Conservation (phyloP, 2,888 invertebrate species). For the Tiliacea aurago region DNA sequence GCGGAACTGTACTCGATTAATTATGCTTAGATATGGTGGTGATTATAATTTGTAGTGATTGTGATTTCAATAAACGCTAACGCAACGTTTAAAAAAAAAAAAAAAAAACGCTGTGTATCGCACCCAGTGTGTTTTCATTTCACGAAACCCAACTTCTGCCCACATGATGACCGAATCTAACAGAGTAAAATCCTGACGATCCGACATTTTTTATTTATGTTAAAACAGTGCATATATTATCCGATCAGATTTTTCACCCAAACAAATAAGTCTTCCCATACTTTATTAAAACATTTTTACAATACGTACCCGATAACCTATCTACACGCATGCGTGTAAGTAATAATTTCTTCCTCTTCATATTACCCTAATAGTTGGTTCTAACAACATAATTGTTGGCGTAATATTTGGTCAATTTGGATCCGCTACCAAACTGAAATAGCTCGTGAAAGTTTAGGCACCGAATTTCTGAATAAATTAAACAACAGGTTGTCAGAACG, state of each 20-base stretch:
- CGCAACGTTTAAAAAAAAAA: too few species aligned
- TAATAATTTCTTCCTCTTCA: constrained; percentile 19
- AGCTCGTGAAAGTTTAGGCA: constrained; percentile 43
- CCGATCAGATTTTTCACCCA: neutral
- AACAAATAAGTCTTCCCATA: neutral
- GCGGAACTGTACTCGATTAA: too few species aligned
- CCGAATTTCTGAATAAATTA: constrained; percentile 46
- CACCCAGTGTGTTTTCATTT: too few species aligned
- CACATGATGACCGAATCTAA: too few species aligned
- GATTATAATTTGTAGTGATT: too few species aligned
- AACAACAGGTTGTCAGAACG: constrained; percentile 62
- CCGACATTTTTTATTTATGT: neutral
- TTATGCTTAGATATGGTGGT: too few species aligned
- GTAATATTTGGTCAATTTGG: constrained; percentile 56
- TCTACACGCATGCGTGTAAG: constrained; percentile 7
- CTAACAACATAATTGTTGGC: constrained; percentile 44
- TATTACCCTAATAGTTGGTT: constrained; percentile 32
- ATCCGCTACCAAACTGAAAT: constrained; percentile 21
- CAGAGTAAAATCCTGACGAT: too few species aligned
- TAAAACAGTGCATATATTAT: neutral
- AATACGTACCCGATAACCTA: neutral
- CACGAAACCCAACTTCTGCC: too few species aligned
- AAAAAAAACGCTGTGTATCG: too few species aligned
- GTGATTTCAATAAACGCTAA: too few species aligned
- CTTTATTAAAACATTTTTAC: neutral